Conservation (phyloP, 2,113 vertebrate species). For the Cinclus cinclus region DNA sequence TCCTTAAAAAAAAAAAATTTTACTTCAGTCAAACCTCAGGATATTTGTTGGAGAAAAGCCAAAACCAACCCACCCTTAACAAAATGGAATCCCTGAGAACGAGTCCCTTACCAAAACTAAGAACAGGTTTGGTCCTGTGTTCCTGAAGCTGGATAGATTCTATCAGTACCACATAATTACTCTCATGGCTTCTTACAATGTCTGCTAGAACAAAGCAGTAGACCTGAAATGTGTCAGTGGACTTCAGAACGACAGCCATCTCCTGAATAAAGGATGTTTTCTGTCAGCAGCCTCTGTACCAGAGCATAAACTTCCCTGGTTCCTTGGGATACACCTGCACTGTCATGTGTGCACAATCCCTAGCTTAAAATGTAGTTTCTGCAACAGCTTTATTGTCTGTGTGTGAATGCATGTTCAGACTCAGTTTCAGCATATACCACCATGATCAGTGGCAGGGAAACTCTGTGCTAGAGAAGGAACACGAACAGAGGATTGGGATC, state of each 20-base stretch:
- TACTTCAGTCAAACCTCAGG: slow-evolving; percentile 2
- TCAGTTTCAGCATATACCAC: neutral
- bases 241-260: neutral
- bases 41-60: slow-evolving; percentile 22
- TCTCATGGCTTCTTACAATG: neutral
- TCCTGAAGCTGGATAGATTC: slow-evolving; percentile 23
- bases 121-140: slow-evolving; percentile 27
- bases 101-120: neutral
- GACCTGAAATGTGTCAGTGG: neutral
- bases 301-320: neutral
- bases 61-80: slow-evolving; percentile 25
- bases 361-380: neutral
- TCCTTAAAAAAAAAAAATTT: neutral
- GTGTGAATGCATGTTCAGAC: neutral
- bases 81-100: slow-evolving; percentile 33
- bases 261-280: neutral
- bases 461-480: neutral
- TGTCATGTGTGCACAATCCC: neutral
- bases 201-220: neutral
- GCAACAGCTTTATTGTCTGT: neutral
- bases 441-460: neutral
- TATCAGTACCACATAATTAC: slow-evolving; percentile 28
- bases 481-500: neutral
- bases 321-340: neutral
- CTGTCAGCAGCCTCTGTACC: neutral